Base-by-base conservation (phyloP, 2,797 vertebrate genomes). In the Neostethus bicornis region DNA sequence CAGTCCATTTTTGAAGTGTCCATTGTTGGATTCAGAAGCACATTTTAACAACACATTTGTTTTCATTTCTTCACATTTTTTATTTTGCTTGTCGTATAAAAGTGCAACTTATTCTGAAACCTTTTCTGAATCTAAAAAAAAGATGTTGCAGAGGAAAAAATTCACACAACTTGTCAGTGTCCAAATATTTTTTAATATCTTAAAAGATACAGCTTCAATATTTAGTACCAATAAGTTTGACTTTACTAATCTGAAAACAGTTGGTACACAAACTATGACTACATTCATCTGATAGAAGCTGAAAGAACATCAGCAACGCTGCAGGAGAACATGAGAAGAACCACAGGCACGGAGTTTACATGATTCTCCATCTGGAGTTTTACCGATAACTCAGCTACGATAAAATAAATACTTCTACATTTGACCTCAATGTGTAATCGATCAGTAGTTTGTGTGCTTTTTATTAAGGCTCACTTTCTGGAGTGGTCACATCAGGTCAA, bases 181-280 rank as follows among this genome's bases (percentile, higher is more conserved):
- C 83, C 63, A 81, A 81, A 86, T 81, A 88, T 75, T 66, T 83
- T 95, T 97, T 95, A 95, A 94, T 96, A 90, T 92, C 91, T 93
- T 88, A 93, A 87, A 91, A 90, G 90, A 93, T 91, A 81, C 78
- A 81, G 63, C 79, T 85, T 85, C 67, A 73, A 87, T 77, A 86
- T 83, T 47, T 71, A 82, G 84, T 81, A 84, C 79, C 77, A 56
- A 62, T 61, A 71, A 76, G 76, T 73, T 75, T 54, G 48, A 70
- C 50, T 60, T 77, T 71, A 81, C 66, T 63, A 60, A 76, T 79
- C 58, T 73, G 74, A 89, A 91, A 93, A 90, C 92, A 89, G 80
- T 77, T 75, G 53, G 51, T 72, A 84, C 78, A 72, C 61, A 72
- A 66, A 83, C 60, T 73, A 69, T 60, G 55, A 75, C 82, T 90